These are phyloP conservation scores for Spodoptera litura DNA, from an alignment of 1,140 invertebrate genomes.

Conservation along the genomic window DNA sequence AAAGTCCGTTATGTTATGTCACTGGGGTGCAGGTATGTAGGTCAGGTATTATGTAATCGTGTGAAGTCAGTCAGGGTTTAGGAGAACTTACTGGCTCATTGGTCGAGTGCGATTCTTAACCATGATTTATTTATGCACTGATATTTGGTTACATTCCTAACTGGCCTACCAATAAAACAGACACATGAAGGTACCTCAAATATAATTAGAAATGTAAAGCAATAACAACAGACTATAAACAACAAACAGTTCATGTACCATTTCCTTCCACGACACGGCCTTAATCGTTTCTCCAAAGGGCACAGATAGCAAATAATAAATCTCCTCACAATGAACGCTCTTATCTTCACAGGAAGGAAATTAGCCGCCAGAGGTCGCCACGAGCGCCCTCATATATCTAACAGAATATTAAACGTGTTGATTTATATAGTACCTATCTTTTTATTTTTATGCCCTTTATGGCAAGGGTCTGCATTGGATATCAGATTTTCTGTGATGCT, in stretches of 20 bases:
- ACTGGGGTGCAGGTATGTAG: slow-evolving; percentile 30
- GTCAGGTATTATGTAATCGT: slow-evolving; percentile 9
- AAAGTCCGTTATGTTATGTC: slow-evolving; percentile 34
- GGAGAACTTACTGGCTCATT: too few relatives aligned
- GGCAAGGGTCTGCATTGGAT: too few relatives aligned
- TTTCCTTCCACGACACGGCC: slow-evolving; percentile 27
- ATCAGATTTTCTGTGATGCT: too few relatives aligned
- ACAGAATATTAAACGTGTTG: slow-evolving; percentile 5
- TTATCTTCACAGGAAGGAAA: slow-evolving; percentile 50
- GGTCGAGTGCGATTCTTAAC: too few relatives aligned
- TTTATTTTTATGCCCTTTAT: too few relatives aligned
- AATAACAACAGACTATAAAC: background rate
- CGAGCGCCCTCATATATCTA: background rate
- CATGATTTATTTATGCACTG: too few relatives aligned
- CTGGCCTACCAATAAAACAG: too few relatives aligned
- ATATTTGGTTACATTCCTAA: too few relatives aligned
- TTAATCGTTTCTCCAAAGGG: slow-evolving; percentile 33
- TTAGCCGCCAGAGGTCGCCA: slow-evolving; percentile 53
- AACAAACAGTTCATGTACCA: background rate
- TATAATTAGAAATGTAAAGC: background rate
- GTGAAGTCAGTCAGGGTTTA: too few relatives aligned
- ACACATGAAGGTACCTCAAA: too few relatives aligned
- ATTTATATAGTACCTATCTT: background rate
- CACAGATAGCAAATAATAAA: slow-evolving; percentile 48
- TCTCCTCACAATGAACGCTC: slow-evolving; percentile 21